Percentiles rank a stretch among this genome's conserved stretches.
Conservation (phyloP, 2,797 vertebrate genomes). For the Alcedo atthis region DNA sequence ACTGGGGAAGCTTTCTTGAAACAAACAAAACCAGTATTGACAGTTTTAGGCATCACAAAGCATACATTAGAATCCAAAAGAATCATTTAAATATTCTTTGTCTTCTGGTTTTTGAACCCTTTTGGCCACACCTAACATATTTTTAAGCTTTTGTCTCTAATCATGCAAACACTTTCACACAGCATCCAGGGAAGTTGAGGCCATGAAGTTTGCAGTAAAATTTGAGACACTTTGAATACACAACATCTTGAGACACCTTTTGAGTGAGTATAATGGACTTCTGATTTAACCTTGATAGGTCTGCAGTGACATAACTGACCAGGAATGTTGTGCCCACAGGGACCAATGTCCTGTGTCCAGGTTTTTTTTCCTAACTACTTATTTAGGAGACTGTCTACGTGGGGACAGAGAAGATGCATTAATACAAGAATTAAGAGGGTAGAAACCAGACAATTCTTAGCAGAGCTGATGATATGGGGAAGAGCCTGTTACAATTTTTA, state of each 20-base stretch:
- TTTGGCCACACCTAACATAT: not conserved
- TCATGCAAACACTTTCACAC: not conserved
- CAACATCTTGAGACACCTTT: not conserved
- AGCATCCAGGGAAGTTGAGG: not conserved
- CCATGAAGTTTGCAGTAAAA: not conserved
- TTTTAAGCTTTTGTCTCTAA: constrained; percentile 3
- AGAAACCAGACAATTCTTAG: not conserved
- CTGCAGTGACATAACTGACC: not conserved
- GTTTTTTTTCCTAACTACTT: not conserved
- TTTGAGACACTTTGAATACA: not conserved
- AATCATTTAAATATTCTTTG: constrained; percentile 41
- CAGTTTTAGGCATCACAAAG: constrained; percentile 23
- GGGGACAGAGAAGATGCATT: not conserved
- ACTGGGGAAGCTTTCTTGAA: constrained; percentile 15
- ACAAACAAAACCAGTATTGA: constrained; percentile 52
- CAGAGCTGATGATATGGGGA: not conserved
- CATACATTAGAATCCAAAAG: constrained; percentile 49
- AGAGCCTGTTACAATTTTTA: not conserved
- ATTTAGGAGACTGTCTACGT: not conserved
- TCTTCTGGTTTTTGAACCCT: constrained; percentile 14
- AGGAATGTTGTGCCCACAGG: not conserved
- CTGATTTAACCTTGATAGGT: not conserved
- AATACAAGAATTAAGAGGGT: not conserved
- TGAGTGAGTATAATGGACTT: not conserved
- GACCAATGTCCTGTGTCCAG: not conserved